Evolutionary conservation across 2,113 vertebrate species (phyloP), one percentile per base, ranked within the genome.

Genomic region (Calidris pygmaea): DNA sequence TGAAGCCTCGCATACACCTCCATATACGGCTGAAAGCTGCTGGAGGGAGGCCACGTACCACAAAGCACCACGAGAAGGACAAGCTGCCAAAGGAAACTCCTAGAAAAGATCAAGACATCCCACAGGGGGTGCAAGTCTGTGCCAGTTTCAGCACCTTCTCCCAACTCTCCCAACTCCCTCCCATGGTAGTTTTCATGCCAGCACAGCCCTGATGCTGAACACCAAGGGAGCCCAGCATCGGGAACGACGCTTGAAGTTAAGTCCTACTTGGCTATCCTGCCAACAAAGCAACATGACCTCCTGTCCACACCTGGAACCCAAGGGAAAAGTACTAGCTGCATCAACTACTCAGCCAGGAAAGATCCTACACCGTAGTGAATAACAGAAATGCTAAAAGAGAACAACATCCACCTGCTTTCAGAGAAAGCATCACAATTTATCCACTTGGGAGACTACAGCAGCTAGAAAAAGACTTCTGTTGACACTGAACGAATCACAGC

Each of bases 1-100:
- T 4, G 23, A 59, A 73, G 43, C 32, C 35, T 58, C 2, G 0
- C 1, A 3, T 14, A 48, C 41, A 48, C 26, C 35, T 32, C 29
- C 35, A 41, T 47, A 21, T 41, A 19, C 0, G 0, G 63, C 71
- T 60, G 21, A 62, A 32, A 50, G 24, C 41, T 14, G 26, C 24
- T 10, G 34, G 53, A 60, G 35, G 34, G 47, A 83, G 23, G 39
- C 47, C 45, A 52, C 1, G 0, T 18, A 82, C 32, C 2, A 5
- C 30, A 50, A 50, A 26, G 45, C 18, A 16, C 34, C 21, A 26
- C 9, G 7, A 14, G 39, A 63, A 70, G 3, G 26, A 18, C 41
- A 58, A 56, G 59, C 67, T 91, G 43, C 73, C 34, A 35, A 30
- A 63, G 29, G 47, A 48, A 52, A 21, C 52, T 45, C 43, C 48